phyloP scores from a whole-genome alignment of 2,113 vertebrate genomes.

The Ctenomys sociabilis region DNA sequence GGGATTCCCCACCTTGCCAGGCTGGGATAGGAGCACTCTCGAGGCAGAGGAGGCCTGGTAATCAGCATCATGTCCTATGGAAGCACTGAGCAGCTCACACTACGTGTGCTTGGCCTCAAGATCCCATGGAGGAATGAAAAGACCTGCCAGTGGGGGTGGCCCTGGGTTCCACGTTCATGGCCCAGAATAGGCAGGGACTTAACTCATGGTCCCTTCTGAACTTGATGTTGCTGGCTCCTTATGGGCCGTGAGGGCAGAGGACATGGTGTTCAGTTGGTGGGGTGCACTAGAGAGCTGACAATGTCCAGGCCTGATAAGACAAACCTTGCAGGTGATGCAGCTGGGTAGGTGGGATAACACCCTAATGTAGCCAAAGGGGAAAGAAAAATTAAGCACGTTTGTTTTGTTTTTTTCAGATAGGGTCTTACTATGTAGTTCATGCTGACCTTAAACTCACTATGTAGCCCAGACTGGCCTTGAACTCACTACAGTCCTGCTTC shows the following conservation, averaged over 20 bases:
- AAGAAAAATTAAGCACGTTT: not conserved
- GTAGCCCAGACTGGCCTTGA: not conserved
- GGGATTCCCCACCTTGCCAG: not conserved
- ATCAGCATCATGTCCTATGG: not conserved
- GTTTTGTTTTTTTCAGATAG: not conserved
- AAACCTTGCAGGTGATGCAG: not conserved
- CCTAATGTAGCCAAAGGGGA: not conserved
- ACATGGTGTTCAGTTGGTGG: not conserved
- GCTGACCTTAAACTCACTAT: not conserved
- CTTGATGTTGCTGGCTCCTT: not conserved
- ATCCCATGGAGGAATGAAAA: not conserved
- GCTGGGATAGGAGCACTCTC: not conserved
- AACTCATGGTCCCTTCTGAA: not conserved
- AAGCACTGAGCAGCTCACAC: not conserved
- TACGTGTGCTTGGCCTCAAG: not conserved
- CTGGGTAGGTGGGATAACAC: not conserved
- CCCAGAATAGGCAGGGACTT: not conserved
- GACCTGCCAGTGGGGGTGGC: not conserved
- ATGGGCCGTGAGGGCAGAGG: not conserved
- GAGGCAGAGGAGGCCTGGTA: not conserved
- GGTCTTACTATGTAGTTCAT: not conserved
- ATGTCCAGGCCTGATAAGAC: not conserved
- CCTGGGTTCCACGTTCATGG: not conserved
- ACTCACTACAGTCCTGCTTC: not conserved
- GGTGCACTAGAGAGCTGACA: not conserved